Conservation (phyloP, 2,113 vertebrate genomes). For the Cryptomyrus ogoouensis region DNA sequence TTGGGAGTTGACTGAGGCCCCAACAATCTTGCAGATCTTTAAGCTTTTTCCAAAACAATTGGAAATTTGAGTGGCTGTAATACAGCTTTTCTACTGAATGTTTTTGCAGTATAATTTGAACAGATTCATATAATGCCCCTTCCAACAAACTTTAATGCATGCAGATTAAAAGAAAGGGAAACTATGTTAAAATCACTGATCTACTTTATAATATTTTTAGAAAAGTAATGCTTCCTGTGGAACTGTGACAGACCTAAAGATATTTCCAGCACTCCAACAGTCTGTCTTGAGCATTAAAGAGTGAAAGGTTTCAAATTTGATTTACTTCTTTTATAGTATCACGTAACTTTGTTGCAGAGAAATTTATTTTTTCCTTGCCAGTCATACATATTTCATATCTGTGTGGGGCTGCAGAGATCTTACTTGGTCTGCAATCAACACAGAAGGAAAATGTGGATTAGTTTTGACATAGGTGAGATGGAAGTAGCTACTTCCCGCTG, state of each 20-base stretch:
- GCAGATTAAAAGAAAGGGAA: not conserved
- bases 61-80: not conserved
- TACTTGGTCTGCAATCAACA: not conserved
- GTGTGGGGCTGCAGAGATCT: not conserved
- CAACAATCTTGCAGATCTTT: not conserved
- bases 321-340: not conserved
- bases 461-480: not conserved
- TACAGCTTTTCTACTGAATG: not conserved
- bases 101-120: not conserved
- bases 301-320: not conserved
- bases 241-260: not conserved
- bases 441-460: not conserved
- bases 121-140: not conserved
- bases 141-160: not conserved
- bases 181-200: not conserved
- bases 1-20: not conserved
- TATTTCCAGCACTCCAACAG: not conserved
- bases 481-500: not conserved
- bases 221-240: not conserved
- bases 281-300: constrained; percentile 6
- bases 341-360: not conserved
- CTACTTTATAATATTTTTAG: not conserved
- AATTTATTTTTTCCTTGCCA: not conserved
- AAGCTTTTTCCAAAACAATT: not conserved
- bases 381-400: not conserved